Evolutionary conservation across 2,888 invertebrate species (phyloP).

Genomic region (Glyphotaelius pellucidus): DNA sequence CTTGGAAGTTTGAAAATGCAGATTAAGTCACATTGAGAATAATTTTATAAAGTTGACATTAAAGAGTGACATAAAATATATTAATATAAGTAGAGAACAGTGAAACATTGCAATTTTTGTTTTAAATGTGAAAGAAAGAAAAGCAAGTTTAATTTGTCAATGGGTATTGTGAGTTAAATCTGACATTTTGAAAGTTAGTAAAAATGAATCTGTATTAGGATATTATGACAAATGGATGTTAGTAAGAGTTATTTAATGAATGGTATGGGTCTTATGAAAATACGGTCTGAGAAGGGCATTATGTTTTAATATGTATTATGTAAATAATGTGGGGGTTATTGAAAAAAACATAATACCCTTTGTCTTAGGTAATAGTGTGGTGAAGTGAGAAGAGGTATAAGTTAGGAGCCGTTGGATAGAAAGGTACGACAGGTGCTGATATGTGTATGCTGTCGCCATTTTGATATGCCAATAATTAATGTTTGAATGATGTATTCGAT

Average conservation of each 20-base stretch:
- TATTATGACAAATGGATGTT: not conserved
- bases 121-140: too few species aligned
- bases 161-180: not conserved
- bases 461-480: conserved; percentile 44
- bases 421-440: conserved; percentile 20
- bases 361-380: conserved; percentile 6
- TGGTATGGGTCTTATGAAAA: too few species aligned
- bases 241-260: not conserved
- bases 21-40: not conserved
- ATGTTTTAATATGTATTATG: not conserved
- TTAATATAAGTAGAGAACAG: not conserved
- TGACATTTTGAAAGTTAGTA: not conserved
- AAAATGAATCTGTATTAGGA: not conserved
- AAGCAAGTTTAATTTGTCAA: not conserved
- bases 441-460: conserved; percentile 51
- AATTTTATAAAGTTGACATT: not conserved
- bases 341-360: not conserved
- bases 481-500: conserved; percentile 48
- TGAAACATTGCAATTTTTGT: not conserved
- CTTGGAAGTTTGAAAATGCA: not conserved
- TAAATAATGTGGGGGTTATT: not conserved
- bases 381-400: not conserved
- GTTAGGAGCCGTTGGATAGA: conserved; percentile 12
- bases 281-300: not conserved
- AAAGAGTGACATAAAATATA: not conserved